Conservation (phyloP, 2,888 invertebrate genomes). For the Tubulanus polymorphus region DNA sequence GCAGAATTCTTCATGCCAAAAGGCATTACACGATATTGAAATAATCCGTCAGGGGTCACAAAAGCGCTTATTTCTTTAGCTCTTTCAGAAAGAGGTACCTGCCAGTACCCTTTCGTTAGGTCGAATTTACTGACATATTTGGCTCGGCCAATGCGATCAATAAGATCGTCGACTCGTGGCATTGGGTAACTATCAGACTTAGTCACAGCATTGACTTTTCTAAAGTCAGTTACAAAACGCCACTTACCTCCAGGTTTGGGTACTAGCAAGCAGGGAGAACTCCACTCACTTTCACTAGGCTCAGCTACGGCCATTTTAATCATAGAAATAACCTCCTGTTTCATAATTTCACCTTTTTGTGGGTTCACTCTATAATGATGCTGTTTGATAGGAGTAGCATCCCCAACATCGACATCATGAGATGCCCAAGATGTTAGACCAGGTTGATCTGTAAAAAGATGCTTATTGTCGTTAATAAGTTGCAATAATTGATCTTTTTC, state of each 20-base stretch:
- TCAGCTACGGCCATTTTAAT: slow-evolving; percentile 26
- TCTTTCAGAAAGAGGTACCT: slow-evolving; percentile 8
- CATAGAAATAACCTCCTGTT: slow-evolving; percentile 21
- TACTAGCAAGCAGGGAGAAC: slow-evolving; percentile 21
- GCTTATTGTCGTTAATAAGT: background rate
- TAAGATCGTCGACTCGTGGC: slow-evolving; percentile 25
- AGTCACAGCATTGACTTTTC: slow-evolving; percentile 23
- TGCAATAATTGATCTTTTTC: background rate
- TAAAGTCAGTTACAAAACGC: slow-evolving; percentile 23
- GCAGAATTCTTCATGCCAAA: slow-evolving; percentile 15
- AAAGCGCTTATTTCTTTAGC: slow-evolving; percentile 15
- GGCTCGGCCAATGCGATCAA: slow-evolving; percentile 23
- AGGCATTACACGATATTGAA: slow-evolving; percentile 13
- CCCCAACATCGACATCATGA: slow-evolving; percentile 12
- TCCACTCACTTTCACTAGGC: slow-evolving; percentile 22
- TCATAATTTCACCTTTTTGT: slow-evolving; percentile 7
- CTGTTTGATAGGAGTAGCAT: slow-evolving; percentile 9
- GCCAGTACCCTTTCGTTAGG: slow-evolving; percentile 22
- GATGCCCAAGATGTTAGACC: background rate
- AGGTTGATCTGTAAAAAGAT: slow-evolving; percentile 10
- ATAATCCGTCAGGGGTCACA: slow-evolving; percentile 10
- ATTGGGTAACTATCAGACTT: slow-evolving; percentile 26
- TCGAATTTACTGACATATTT: slow-evolving; percentile 25
- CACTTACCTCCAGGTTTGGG: slow-evolving; percentile 3
- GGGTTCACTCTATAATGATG: slow-evolving; percentile 10